Evolutionary conservation across 2,113 vertebrate genomes (phyloP).

Genomic region (Philantomba maxwellii): DNA sequence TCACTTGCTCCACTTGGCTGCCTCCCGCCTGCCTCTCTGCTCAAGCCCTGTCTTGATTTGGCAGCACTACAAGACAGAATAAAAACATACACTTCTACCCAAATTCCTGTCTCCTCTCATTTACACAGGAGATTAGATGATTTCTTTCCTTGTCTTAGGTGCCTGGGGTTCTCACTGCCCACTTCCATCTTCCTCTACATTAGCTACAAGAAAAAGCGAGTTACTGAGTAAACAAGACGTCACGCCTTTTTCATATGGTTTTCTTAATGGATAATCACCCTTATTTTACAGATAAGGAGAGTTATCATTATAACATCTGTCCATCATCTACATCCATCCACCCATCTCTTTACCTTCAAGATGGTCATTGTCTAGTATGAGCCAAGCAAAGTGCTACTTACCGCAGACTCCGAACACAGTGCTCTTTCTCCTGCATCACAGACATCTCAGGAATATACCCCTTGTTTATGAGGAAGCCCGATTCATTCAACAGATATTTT

Average conservation of each 20-base stretch:
- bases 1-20: slow-evolving; percentile 67
- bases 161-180: slow-evolving; percentile 41
- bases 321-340: not conserved
- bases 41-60: slow-evolving; percentile 65
- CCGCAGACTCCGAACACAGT: not conserved
- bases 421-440: not conserved
- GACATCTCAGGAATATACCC: slow-evolving; percentile 43
- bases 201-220: not conserved
- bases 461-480: not conserved
- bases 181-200: slow-evolving; percentile 58
- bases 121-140: slow-evolving; percentile 67
- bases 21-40: slow-evolving; percentile 29
- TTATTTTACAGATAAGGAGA: not conserved
- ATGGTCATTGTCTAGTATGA: not conserved
- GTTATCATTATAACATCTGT: not conserved
- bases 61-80: slow-evolving; percentile 67
- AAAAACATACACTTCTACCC: slow-evolving; percentile 63
- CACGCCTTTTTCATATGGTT: not conserved
- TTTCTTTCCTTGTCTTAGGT: slow-evolving; percentile 68
- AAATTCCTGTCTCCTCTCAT: slow-evolving; percentile 69
- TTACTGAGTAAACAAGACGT: not conserved
- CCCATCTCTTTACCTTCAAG: not conserved
- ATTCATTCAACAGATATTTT: not conserved
- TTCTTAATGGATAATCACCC: not conserved
- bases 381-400: not conserved